Conservation (phyloP, 1,140 invertebrate species). For the Drosophila novamexicana region DNA sequence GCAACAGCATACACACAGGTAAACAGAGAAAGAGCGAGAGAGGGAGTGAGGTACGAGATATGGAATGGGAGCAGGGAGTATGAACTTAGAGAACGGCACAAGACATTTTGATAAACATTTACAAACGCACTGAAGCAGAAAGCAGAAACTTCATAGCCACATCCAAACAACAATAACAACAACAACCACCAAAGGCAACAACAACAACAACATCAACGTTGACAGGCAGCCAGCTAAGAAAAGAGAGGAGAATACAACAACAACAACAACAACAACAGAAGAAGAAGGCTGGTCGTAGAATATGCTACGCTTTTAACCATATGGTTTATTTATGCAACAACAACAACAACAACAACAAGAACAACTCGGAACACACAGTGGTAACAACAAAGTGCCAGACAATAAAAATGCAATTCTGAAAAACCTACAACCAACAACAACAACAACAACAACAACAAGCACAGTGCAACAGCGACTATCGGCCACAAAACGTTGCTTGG, state of each 20-base stretch:
- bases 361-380: conserved; percentile 62
- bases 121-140: conserved; percentile 79
- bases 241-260: conserved; percentile 43
- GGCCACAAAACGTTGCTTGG: conserved; percentile 58
- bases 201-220: conserved; percentile 31
- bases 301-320: conserved; percentile 82
- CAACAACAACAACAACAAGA: conserved; percentile 18
- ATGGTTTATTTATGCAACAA: conserved; percentile 81
- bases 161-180: conserved; percentile 43
- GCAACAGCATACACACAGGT: conserved; percentile 17
- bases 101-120: conserved; percentile 83
- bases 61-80: neutral
- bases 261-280: conserved; percentile 34
- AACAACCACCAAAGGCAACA: conserved; percentile 37
- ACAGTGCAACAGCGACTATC: conserved; percentile 27
- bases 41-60: conserved; percentile 1
- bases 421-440: conserved; percentile 53
- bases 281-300: conserved; percentile 57
- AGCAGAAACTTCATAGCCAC: conserved; percentile 68
- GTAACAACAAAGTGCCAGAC: conserved; percentile 80
- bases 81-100: conserved; percentile 66
- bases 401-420: conserved; percentile 81
- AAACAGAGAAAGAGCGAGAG: conserved; percentile 10
- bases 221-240: conserved; percentile 41
- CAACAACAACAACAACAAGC: conserved; percentile 40